Base-by-base conservation (phyloP, 2,797 vertebrate genomes). In the Otolemur crassicaudatus region DNA sequence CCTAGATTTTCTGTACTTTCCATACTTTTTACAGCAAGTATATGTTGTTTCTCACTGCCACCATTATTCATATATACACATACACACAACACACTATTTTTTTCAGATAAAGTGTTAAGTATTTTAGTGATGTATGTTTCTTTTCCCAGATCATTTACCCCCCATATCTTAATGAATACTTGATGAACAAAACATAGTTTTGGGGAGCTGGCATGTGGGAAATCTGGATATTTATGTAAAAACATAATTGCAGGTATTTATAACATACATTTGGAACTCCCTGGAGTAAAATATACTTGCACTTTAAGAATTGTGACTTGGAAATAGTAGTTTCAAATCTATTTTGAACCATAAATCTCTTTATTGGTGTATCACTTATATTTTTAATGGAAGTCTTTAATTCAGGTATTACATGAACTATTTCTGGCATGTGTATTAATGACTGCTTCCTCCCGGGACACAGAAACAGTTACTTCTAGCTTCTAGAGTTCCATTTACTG, bases 301-400 rank as follows among this genome's bases (percentile, higher is more conserved):
- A 23, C 16, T 82, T 76, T 73, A 58, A 76, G 14, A 82, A 19
- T 65, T 77, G 23, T 69, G 76, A 27, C 46, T 46, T 80, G 19
- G 58, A 70, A 94, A 49, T 70, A 72, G 37, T 88, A 61, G 72
- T 86, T 94, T 95, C 67, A 92, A 53, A 73, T 56, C 37, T 83
- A 3, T 82, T 87, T 86, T 93, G 80, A 94, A 75, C 23, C 63
- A 69, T 46, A 76, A 7, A 61, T 9, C 80, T 92, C 34, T 86
- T 93, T 89, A 53, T 90, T 86, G 37, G 31, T 80, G 22, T 23
- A 69, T 89, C 43, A 72, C 12, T 93, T 81, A 80, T 75, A 70
- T 80, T 96, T 88, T 93, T 27, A 96, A 31, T 89, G 70, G 29
- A 87, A 91, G 46, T 27, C 65, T 94, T 1, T 88, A 77, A 93